Evolutionary conservation across 2,113 vertebrate genomes (phyloP).

Genomic region (Scolopax mira): DNA sequence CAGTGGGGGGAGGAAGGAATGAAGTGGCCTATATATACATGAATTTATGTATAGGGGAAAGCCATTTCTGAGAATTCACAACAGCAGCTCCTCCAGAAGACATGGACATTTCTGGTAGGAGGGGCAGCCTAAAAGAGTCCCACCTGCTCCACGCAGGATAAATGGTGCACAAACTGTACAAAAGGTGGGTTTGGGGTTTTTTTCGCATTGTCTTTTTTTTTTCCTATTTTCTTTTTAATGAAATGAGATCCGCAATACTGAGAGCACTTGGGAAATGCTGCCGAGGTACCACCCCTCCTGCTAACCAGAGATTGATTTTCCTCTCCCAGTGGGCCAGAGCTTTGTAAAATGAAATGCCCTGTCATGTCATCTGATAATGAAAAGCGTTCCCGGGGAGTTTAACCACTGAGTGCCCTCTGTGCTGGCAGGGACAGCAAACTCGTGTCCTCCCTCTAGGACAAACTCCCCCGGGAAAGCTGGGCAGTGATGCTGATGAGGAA

Average conservation of each 20-base stretch:
- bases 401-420: neutral
- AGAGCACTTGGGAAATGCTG: neutral
- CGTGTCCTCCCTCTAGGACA: neutral
- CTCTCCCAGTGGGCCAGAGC: neutral
- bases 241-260: neutral
- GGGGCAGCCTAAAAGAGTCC: neutral
- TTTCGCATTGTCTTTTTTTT: neutral
- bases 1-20: neutral
- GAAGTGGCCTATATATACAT: neutral
- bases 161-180: neutral
- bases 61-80: neutral
- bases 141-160: rapidly evolving
- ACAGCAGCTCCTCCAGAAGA: neutral
- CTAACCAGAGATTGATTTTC: neutral
- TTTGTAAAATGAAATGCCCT: neutral
- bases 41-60: neutral
- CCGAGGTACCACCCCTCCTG: neutral
- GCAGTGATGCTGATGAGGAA: neutral
- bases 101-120: neutral
- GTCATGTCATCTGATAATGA: neutral
- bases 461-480: neutral
- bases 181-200: neutral
- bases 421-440: neutral
- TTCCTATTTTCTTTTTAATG: neutral
- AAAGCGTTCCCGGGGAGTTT: neutral